Evolutionary conservation across 2,113 vertebrate species (phyloP).

Genomic region (Cricetomys ansorgei): DNA sequence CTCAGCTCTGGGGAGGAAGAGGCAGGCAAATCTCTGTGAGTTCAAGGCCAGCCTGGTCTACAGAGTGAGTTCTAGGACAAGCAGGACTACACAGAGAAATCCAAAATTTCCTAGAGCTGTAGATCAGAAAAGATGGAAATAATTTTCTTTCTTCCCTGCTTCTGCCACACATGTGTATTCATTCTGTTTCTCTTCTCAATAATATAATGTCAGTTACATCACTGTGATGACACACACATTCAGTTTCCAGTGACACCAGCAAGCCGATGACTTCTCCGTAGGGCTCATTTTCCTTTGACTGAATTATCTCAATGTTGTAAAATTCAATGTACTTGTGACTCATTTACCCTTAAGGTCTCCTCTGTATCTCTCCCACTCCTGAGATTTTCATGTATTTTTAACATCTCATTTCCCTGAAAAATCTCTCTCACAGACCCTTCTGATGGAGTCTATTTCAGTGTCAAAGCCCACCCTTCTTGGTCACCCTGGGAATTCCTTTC

Average conservation of each 20-base stretch:
- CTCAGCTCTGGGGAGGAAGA: too few relatives aligned
- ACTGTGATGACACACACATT: background rate
- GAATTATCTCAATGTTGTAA: background rate
- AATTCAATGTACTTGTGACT: background rate
- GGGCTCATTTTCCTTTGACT: background rate
- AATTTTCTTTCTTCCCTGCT: background rate
- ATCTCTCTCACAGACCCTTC: background rate
- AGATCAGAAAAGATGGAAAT: background rate
- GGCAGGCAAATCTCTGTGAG: too few relatives aligned
- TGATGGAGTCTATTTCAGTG: background rate
- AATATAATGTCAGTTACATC: background rate
- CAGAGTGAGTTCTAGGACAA: too few relatives aligned
- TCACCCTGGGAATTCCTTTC: background rate
- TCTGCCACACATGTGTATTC: fast-evolving
- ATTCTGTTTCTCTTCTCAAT: background rate
- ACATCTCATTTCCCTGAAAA: background rate
- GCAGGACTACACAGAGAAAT: too few relatives aligned
- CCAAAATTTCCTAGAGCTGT: background rate
- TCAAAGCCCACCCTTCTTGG: background rate
- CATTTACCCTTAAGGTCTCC: background rate
- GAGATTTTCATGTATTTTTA: background rate
- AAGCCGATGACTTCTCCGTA: background rate
- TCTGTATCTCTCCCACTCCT: background rate
- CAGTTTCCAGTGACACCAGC: background rate
- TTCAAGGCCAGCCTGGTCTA: too few relatives aligned